A percentile compares a stretch with the other conserved stretches of the same genome.
These are phyloP conservation scores for Phalacrocorax pelagicus DNA, from an alignment of 2,113 vertebrate genomes.

Conservation along the genomic window DNA sequence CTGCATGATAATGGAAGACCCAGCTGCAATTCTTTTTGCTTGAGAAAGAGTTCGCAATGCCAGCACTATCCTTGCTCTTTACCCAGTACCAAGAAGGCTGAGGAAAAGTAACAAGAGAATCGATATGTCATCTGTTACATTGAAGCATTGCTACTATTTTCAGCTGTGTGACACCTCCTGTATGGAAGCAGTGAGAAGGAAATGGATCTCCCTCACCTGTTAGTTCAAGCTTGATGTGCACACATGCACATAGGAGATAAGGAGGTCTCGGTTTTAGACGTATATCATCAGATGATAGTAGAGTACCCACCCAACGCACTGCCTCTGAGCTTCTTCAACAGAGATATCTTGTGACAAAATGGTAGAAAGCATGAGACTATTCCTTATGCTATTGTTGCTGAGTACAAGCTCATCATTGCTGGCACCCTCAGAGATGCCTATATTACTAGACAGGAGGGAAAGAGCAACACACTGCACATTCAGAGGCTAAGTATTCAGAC, in stretches of 20 bases:
- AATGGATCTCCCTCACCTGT: neutral
- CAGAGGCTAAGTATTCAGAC: neutral
- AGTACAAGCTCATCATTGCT: neutral
- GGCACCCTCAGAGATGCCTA: neutral
- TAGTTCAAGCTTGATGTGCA: neutral
- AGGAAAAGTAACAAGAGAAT: neutral
- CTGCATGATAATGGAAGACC: neutral
- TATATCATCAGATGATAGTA: neutral
- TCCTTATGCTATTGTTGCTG: fast-evolving
- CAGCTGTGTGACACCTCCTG: neutral
- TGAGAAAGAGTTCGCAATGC: neutral
- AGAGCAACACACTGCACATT: neutral
- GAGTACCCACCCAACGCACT: fast-evolving
- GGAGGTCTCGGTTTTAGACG: neutral
- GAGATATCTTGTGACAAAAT: neutral
- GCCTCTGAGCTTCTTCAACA: neutral
- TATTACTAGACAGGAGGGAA: neutral
- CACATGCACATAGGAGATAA: neutral
- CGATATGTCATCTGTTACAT: fast-evolving
- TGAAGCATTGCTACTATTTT: neutral
- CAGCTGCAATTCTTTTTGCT: neutral
- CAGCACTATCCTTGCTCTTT: neutral
- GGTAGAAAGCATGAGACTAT: neutral
- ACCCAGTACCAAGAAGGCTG: neutral
- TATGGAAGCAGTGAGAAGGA: neutral